Evolutionary conservation across 2,797 vertebrate genomes (phyloP).

Genomic region (Chaetodon trifasciatus): DNA sequence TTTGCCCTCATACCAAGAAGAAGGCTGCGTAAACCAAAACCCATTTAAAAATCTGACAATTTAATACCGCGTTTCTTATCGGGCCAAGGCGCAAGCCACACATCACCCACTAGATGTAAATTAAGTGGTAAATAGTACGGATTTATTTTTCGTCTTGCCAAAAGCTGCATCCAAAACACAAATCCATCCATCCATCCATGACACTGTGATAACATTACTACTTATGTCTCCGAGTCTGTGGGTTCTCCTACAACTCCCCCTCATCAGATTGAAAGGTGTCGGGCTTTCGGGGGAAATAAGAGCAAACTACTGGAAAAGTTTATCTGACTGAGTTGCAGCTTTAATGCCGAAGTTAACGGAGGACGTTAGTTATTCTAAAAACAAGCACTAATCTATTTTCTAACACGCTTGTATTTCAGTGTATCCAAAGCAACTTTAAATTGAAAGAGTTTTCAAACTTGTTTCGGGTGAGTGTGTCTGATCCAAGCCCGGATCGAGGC

Average conservation of each 20-base stretch:
- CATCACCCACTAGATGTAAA: not conserved
- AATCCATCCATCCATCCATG: not conserved
- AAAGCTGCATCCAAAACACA: not conserved
- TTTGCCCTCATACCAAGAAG: not conserved
- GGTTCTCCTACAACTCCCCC: not conserved
- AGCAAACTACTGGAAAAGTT: not conserved
- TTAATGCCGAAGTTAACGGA: not conserved
- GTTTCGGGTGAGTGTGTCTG: not conserved
- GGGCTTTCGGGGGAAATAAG: not conserved
- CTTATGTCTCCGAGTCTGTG: not conserved
- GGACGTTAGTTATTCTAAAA: accelerated
- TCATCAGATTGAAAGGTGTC: not conserved
- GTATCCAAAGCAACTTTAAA: not conserved
- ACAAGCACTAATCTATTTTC: accelerated
- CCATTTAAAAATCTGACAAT: constrained; percentile 1
- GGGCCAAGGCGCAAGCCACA: not conserved
- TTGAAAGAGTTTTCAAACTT: not conserved
- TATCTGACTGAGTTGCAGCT: not conserved
- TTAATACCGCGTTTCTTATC: not conserved
- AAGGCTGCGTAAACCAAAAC: not conserved
- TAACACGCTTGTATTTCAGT: accelerated
- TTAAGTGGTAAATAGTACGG: no score
- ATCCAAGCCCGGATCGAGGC: not conserved
- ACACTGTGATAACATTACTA: not conserved
- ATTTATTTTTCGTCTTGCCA: accelerated